Base-by-base conservation (phyloP, 30 jellyfish, hydroid and myxozoan genomes). In the Mastigias papua region DNA sequence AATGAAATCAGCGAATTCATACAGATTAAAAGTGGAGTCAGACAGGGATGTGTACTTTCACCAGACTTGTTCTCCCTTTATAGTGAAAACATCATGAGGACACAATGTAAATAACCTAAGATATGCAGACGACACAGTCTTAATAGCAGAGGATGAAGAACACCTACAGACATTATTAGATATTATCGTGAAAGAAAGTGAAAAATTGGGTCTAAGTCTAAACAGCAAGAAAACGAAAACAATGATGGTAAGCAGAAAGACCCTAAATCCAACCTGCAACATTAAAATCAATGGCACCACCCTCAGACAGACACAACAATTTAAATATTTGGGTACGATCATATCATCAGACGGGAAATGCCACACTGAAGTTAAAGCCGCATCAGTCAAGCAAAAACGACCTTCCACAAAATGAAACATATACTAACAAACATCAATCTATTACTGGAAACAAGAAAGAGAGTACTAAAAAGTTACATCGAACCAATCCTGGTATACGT, bases 71-170 rank as follows among this genome's bases (percentile, higher is more conserved):
- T n/a, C n/a, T 42, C 54, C 54, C 54, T 42, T 8, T 42, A 42
- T 15, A 42, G 54, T 15, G 54, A 42, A 42, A 42, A 42, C 13
- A 42, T 42, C 13, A 8, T 42, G 54, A 42, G 54, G 54, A 42
- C 7, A 42, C 13, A 60, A 6, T 9, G n/a, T 22, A 60, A 22
- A 27, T 27, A 60, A 60, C n/a, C 29, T 60, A 10, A 60, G 72
- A 19, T 60, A 60, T 60, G 72, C 72, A 60, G 72, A 60, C 33
- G 72, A 60, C 17, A 60, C 72, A 5, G 72, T 60, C 11, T 19
- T 60, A 5, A 60, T 60, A 21, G 72, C 72, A 21, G 72, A 60
- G n/a, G 17, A 22, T 21, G n/a, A 60, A 60, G 17, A 60, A 60
- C 21, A 60, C 33, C 29, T 60, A 10, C 72, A 60, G 17, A 22